Evolutionary conservation across 2,113 vertebrate genomes (phyloP).

Genomic region (Chloropsis cyanopogon): DNA sequence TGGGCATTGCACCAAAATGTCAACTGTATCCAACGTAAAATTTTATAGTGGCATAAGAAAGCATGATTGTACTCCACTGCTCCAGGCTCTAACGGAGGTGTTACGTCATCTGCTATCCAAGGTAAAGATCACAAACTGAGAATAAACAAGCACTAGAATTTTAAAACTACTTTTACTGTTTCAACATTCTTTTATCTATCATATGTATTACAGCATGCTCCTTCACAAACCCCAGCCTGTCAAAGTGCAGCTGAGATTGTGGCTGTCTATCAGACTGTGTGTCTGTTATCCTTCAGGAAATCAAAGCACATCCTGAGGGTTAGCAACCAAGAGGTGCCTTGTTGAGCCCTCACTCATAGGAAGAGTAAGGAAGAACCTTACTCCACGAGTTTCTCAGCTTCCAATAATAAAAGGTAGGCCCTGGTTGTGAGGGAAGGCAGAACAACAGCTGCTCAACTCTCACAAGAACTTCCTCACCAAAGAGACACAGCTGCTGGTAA

Average conservation of each 20-base stretch:
- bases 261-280: not conserved
- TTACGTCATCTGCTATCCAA: not conserved
- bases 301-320: not conserved
- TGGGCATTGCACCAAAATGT: conserved; percentile 25
- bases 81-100: not conserved
- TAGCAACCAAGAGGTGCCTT: not conserved
- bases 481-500: not conserved
- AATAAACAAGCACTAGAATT: not conserved
- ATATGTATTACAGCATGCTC: not conserved
- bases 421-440: not conserved
- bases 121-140: not conserved
- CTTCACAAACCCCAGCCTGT: not conserved
- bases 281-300: not conserved
- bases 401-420: not conserved
- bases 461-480: not conserved
- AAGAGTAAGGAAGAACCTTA: not conserved
- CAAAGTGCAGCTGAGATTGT: not conserved
- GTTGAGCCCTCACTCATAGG: not conserved
- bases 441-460: not conserved
- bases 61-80: not conserved
- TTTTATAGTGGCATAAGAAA: conserved; percentile 11
- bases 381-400: not conserved
- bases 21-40: conserved; percentile 20
- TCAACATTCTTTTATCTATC: not conserved
- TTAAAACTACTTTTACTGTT: not conserved